Base-by-base conservation (phyloP, 2,797 vertebrate genomes). In the Pseudochromis fuscus region DNA sequence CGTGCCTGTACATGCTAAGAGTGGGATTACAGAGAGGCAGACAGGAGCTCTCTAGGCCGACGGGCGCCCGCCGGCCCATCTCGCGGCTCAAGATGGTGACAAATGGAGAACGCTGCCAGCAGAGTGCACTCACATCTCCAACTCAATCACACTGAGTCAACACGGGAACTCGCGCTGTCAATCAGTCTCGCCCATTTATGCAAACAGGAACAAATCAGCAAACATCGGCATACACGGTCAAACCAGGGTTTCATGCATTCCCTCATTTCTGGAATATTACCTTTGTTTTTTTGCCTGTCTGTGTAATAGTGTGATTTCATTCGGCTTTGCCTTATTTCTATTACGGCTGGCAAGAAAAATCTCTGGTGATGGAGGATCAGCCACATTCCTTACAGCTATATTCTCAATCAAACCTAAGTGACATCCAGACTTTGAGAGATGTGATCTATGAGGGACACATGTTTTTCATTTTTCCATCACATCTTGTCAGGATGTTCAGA, bases 1-100 rank as follows among this genome's bases (percentile, higher is more conserved):
- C 93, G 92, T 95, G 94, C 88, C 88, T 61, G 79, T 58, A 91
- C 94, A 95, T 95, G 91, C 93, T 92, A 92, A 95, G 82, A 88
- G 75, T 16, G 63, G 90, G 93, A 94, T 95, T 94, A 95, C 79
- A 0, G 75, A 35, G 38, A 83, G 79, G 75, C 85, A 89, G 88
- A 86, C 77, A 55, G 75, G 75, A 65, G 66, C 86, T 87, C 79
- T 86, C 60, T 24, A 67, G 78, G 82, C 81, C 44, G 70, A 61
- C 53, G 52, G 82, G 63, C 40, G 63, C 53, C 82, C 23, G 62
- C 52, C 60, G 31, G 57, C 57, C 77, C 60, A 72, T 85, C 84
- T 87, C 72, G 33, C 81, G 27, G 82, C 82, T 83, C 71, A 51
- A 85, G 80, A 72, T 71, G 77, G 86, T 87, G 90, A 91, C 85